Percentiles rank a stretch among this genome's conserved stretches.
phyloP scores from a whole-genome alignment of 1,140 invertebrate genomes.

The Calephelis virginiensis region DNA sequence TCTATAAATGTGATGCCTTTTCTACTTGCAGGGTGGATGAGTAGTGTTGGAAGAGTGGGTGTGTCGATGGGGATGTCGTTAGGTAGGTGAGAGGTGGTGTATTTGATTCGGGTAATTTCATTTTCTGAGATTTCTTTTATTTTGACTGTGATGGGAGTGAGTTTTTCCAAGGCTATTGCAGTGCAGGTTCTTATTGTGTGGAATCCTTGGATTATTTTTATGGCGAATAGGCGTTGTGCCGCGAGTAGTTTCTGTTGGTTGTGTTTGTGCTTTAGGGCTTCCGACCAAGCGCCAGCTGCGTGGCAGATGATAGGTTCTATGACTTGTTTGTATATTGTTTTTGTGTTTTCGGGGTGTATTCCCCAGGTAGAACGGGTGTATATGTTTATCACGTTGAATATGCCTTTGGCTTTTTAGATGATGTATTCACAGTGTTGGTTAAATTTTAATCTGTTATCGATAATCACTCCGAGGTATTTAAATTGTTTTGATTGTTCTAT shows the following conservation, averaged over 20 bases:
- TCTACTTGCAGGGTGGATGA: neutral
- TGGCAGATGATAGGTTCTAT: conserved; percentile 33
- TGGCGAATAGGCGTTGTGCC: conserved; percentile 19
- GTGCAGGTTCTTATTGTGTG: conserved; percentile 4
- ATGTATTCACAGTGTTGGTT: no score
- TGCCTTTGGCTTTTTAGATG: no score
- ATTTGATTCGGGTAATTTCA: no score
- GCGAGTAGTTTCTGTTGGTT: neutral
- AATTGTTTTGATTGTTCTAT: no score
- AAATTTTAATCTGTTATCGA: no score
- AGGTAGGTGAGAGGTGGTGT: neutral
- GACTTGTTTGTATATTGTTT: conserved; percentile 25
- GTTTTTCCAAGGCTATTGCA: conserved; percentile 4
- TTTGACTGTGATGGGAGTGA: conserved; percentile 17
- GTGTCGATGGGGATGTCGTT: neutral
- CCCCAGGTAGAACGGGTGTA: conserved; percentile 29
- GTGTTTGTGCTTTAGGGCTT: no score
- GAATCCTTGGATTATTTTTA: conserved; percentile 17
- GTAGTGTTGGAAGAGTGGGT: neutral
- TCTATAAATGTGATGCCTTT: neutral
- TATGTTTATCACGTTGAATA: no score
- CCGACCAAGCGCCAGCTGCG: conserved; percentile 26
- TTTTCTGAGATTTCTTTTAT: neutral
- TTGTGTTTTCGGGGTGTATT: conserved; percentile 25
- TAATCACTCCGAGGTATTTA: no score